phyloP scores from a whole-genome alignment of 2,888 invertebrate species.

The Drosophila fungiperda region DNA sequence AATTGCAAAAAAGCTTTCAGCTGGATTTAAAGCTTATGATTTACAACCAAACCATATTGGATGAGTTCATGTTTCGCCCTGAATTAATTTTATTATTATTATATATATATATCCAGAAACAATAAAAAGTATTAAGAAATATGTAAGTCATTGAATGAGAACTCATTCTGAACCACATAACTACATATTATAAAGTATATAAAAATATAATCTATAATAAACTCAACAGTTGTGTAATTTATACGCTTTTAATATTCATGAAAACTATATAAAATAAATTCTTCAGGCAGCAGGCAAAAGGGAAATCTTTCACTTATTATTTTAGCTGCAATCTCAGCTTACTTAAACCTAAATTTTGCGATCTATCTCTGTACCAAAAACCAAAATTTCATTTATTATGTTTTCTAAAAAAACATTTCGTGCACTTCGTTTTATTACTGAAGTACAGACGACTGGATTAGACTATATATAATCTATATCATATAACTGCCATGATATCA shows the following conservation, averaged over 20 bases:
- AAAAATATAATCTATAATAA: not conserved
- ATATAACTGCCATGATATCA: not conserved
- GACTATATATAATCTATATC: not conserved
- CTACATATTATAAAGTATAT: not conserved
- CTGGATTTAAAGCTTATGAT: conserved; percentile 3
- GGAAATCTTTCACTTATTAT: not conserved
- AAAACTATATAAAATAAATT: not conserved
- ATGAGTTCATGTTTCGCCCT: not conserved
- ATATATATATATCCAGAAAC: not conserved
- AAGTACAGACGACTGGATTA: not conserved
- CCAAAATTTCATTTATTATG: too few relatives aligned
- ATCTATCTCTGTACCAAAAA: not conserved
- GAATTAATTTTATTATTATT: not conserved
- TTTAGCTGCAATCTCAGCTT: not conserved
- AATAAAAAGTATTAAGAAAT: not conserved
- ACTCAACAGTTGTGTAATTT: not conserved
- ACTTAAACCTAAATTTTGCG: not conserved
- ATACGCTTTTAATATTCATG: not conserved
- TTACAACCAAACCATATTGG: not conserved
- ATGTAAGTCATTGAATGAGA: not conserved
- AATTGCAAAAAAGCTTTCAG: conserved; percentile 15
- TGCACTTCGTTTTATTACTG: not conserved
- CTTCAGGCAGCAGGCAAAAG: accelerated
- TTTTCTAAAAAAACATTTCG: too few relatives aligned
- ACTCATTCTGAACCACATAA: not conserved